Evolutionary conservation across 2,797 vertebrate species (phyloP), one percentile per base, ranked within the genome.

Genomic region (Sebastes wilsoni): DNA sequence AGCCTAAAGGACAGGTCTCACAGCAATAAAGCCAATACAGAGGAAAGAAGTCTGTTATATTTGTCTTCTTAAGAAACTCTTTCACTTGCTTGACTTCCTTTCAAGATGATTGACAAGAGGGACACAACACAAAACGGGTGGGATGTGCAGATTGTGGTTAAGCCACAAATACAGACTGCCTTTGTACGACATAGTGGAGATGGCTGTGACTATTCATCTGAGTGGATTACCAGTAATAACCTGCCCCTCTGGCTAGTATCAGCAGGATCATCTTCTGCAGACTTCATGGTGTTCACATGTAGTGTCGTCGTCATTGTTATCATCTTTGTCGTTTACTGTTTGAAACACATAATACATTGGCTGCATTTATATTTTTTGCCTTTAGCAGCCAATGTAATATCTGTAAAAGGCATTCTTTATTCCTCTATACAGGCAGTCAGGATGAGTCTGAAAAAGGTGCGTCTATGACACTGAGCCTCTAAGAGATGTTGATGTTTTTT

Each of bases 151-250:
- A 56, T 49, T 62, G 52, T 68, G 5, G 34, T 59, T 64, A 46
- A 65, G 64, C 59, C 36, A 49, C 32, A 54, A 25, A 72, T 78
- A 42, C 46, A 76, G 38, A 65, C 23, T 55, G 61, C 42, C 80
- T 61, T 73, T 79, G 60, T 68, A 71, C 65, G 67, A 75, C 64
- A 72, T 27, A 8, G 28, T 42, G 36, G 34, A 52, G 46, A 72
- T 66, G 65, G 22, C 71, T 62, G 36, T 14, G 59, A 56, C 18
- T 61, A 16, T 72, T 80, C 71, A 23, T 87, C 30, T 70, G 25
- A 55, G 62, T 62, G 56, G 75, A 81, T 87, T 73, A 78, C 18
- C 69, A 32, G 60, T 67, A 79, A 66, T 69, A 79, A 69, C 36
- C 14, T 64, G 61, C 49, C 77, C 59, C 30, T 76, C 42, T 38